These are phyloP conservation scores for Apis dorsata DNA, from an alignment of 1,140 invertebrate species.

Conservation along the genomic window DNA sequence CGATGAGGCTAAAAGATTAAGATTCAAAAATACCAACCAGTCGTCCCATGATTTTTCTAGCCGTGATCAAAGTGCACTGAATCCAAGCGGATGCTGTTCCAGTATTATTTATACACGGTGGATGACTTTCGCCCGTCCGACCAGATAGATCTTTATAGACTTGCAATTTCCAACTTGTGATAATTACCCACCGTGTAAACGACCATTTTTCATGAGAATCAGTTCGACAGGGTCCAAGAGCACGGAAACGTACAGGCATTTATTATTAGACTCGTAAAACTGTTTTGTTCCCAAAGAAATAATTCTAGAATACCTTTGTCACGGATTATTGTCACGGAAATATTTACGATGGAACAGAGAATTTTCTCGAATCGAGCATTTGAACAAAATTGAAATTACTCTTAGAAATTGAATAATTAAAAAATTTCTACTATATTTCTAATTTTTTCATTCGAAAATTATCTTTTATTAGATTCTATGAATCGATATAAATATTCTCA, in stretches of 20 bases:
- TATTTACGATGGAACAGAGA: background rate
- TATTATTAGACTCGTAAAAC: slow-evolving; percentile 35
- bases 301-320: background rate
- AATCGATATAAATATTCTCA: too few species aligned
- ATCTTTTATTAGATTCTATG: too few species aligned
- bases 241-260: background rate
- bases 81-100: slow-evolving; percentile 50
- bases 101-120: slow-evolving; percentile 75
- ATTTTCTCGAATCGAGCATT: too few species aligned
- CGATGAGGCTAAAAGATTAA: background rate
- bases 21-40: background rate
- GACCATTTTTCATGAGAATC: slow-evolving; percentile 37
- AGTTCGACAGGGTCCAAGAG: background rate
- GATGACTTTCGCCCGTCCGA: slow-evolving; percentile 71
- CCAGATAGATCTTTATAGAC: slow-evolving; percentile 63
- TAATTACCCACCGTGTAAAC: slow-evolving; percentile 54
- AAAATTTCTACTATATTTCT: background rate
- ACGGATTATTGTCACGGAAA: background rate
- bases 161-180: slow-evolving; percentile 44
- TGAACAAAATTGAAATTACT: background rate
- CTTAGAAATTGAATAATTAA: background rate
- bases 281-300: background rate
- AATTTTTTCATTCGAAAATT: background rate
- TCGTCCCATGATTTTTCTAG: slow-evolving; percentile 23
- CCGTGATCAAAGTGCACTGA: slow-evolving; percentile 64